These are phyloP conservation scores for Lepidurus apus DNA, from an alignment of 1,140 invertebrate genomes.

Conservation along the genomic window DNA sequence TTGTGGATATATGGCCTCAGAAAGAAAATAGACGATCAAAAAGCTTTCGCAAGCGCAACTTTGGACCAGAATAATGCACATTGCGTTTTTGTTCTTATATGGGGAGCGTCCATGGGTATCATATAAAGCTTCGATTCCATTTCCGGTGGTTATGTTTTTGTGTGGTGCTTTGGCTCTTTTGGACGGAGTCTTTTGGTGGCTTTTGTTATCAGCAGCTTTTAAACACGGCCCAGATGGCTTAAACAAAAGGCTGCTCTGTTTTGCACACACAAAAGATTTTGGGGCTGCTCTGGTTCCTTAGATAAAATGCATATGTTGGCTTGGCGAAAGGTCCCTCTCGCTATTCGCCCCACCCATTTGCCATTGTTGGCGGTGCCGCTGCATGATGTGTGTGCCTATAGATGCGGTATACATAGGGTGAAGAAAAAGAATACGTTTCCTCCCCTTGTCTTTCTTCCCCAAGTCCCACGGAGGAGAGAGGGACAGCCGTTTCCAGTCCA, in stretches of 20 bases:
- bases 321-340: background rate
- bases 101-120: no score
- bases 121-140: background rate
- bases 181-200: background rate
- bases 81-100: no score
- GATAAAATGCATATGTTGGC: conserved; percentile 22
- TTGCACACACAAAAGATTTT: background rate
- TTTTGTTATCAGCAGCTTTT: background rate
- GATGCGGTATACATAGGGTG: background rate
- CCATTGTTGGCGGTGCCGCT: background rate
- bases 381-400: background rate
- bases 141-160: background rate
- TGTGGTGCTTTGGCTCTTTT: background rate
- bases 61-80: no score
- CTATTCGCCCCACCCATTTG: background rate
- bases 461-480: background rate
- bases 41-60: no score
- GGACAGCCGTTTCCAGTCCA: background rate
- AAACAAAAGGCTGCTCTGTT: conserved; percentile 19
- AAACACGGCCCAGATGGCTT: conserved; percentile 14
- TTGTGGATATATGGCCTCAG: no score
- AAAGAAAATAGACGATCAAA: no score
- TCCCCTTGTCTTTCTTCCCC: background rate
- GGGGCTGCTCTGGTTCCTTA: background rate
- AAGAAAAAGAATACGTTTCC: background rate